Evolutionary conservation across 2,888 invertebrate genomes (phyloP).

Genomic region (Incurvaria masculella): DNA sequence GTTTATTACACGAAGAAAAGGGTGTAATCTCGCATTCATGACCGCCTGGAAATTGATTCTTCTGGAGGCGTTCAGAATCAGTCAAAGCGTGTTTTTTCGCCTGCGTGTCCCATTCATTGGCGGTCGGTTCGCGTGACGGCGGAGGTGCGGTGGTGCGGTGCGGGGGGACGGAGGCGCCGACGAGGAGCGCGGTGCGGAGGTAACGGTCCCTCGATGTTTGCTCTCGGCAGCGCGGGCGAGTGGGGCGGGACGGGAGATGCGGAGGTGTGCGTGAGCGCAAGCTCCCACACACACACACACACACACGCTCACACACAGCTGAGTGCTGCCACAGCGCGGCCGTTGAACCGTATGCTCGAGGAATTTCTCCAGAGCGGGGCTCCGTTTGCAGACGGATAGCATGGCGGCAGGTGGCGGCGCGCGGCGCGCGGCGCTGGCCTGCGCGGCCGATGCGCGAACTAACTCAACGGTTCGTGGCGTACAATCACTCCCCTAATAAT

Average conservation of each 20-base stretch:
- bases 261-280: constrained; percentile 38
- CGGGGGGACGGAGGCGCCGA: too few species aligned
- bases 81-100: too few species aligned
- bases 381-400: constrained; percentile 37
- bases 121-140: not conserved
- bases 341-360: constrained; percentile 54
- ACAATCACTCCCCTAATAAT: too few species aligned
- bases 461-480: too few species aligned
- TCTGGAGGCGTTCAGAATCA: too few species aligned
- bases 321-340: constrained; percentile 34
- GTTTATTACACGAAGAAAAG: too few species aligned
- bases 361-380: constrained; percentile 49
- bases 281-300: constrained; percentile 26
- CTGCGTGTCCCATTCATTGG: not conserved
- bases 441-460: too few species aligned
- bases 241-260: constrained; percentile 38
- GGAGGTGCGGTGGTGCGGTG: not conserved
- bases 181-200: constrained; percentile 26
- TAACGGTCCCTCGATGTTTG: constrained; percentile 52
- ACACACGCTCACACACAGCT: constrained; percentile 24
- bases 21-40: too few species aligned
- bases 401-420: constrained; percentile 30
- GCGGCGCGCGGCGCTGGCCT: constrained; percentile 5
- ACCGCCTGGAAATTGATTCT: too few species aligned
- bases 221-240: constrained; percentile 34